These are phyloP conservation scores for Phyllopteryx taeniolatus DNA, from an alignment of 2,113 vertebrate species.

Conservation along the genomic window DNA sequence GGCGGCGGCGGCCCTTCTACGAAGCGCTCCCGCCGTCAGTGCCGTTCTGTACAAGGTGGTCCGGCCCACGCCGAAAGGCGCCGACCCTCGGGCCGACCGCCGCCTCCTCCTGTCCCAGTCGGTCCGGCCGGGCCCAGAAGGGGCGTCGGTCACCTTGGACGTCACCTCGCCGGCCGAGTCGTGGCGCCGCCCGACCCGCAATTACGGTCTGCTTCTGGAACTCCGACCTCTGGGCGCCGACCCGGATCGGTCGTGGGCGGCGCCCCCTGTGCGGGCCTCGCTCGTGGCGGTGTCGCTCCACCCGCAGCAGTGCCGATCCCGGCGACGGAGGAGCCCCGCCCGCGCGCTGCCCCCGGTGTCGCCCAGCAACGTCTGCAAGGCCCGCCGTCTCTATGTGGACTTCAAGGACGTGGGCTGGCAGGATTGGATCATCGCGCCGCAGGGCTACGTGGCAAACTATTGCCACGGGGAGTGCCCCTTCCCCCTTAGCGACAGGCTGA, in stretches of 20 bases:
- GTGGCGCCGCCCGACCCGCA: slow-evolving; percentile 58
- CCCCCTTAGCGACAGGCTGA: slow-evolving; percentile 81
- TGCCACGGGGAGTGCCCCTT: slow-evolving; percentile 89
- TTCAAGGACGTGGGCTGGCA: slow-evolving; percentile 95
- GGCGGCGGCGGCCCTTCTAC: neutral
- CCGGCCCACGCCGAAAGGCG: slow-evolving; percentile 50
- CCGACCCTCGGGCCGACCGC: slow-evolving; percentile 29
- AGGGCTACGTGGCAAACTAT: slow-evolving; percentile 92
- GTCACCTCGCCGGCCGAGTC: slow-evolving; percentile 68
- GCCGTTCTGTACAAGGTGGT: slow-evolving; percentile 72
- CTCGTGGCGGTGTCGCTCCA: slow-evolving; percentile 82
- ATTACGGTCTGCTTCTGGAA: slow-evolving; percentile 74
- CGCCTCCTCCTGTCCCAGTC: slow-evolving; percentile 74
- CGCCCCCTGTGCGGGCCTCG: slow-evolving; percentile 64
- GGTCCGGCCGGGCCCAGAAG: slow-evolving; percentile 56
- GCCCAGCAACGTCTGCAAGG: slow-evolving; percentile 78
- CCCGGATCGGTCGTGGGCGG: neutral
- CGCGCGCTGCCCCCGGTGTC: slow-evolving; percentile 28
- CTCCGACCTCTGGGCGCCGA: slow-evolving; percentile 46
- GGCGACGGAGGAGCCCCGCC: slow-evolving; percentile 63
- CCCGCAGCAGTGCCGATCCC: slow-evolving; percentile 72
- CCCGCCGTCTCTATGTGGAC: slow-evolving; percentile 84
- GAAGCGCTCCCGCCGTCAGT: slow-evolving; percentile 49
- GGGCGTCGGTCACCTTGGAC: slow-evolving; percentile 71
- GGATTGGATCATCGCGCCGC: slow-evolving; percentile 93